Evolutionary conservation across 2,797 vertebrate species (phyloP), one percentile per base, ranked within the genome.

Genomic region (Capromys pilorides): DNA sequence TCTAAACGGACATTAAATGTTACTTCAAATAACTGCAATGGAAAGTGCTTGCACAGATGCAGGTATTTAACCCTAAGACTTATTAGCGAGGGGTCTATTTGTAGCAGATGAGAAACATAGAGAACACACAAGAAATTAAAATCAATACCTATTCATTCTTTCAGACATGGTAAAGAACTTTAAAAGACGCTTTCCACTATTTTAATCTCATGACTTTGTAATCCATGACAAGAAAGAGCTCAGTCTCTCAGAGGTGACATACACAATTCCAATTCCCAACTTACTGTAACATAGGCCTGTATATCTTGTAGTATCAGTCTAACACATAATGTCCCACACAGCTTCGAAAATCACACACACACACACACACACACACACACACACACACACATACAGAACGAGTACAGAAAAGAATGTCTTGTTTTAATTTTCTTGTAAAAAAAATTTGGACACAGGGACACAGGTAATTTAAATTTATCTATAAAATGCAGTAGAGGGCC

Each of bases 41-140:
- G 33, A 79, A 80, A 24, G 69, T 75, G 2, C 81, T 67, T 77
- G 0, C 62, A 64, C 86, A 83, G 8, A 69, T 86, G 45, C 28
- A 91, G 7, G 12, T 73, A 62, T 81, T 90, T 71, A 81, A 79
- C 62, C 18, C 13, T 66, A 66, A n/a, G 3, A 1, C 5, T 86
- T 94, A 51, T 80, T 57, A 33, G 75, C 88, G 69, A 85, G 1
- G 13, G 2, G 26, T 45, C 5, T 61, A 7, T 91, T 80, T 95
- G 11, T 51, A 67, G 16, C 31, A 67, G 41, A 78, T 86, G 66
- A 86, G 6, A 24, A 90, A 93, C 18, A 5, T 69, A 7, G 2
- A 31, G 36, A 78, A 1, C n/a, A 94, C 36, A 85, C 41, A 69
- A 78, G 2, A 64, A 90, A 92, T 87, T 95, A 7, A 94, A 92